These are phyloP conservation scores for Myotis yumanensis DNA, from an alignment of 2,113 vertebrate species.

Conservation along the genomic window DNA sequence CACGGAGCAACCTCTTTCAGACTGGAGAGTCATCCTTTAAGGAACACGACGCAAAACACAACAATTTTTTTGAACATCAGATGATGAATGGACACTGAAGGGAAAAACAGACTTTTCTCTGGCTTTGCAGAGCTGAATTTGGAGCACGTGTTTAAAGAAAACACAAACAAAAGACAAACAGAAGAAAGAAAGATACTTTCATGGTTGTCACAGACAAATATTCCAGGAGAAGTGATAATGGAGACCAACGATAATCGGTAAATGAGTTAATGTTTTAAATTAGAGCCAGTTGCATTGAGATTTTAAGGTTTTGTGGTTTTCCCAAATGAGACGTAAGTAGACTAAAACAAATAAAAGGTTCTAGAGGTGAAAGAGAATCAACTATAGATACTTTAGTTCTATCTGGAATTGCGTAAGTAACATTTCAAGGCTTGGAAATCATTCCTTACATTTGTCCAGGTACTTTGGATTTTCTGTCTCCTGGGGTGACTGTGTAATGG, in stretches of 20 bases:
- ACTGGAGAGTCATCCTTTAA: neutral
- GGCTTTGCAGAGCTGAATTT: neutral
- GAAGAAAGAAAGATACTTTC: constrained; percentile 35
- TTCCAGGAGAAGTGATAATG: constrained; percentile 75
- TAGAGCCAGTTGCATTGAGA: neutral
- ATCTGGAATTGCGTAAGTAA: neutral
- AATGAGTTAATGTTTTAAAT: constrained; percentile 55
- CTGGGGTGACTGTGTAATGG: neutral
- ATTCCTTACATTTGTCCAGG: neutral
- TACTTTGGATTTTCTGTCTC: neutral
- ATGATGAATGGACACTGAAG: constrained; percentile 54
- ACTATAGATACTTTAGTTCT: neutral
- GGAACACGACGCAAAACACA: neutral
- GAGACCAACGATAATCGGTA: constrained; percentile 82
- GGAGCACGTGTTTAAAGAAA: neutral
- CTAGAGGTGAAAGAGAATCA: neutral
- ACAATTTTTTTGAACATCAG: constrained; percentile 29
- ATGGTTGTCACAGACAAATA: constrained; percentile 68
- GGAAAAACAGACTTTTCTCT: neutral
- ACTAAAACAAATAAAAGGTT: neutral
- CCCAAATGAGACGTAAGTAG: neutral
- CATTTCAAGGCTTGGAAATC: neutral
- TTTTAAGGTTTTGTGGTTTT: neutral
- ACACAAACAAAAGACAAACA: neutral
- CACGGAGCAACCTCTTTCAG: neutral